Conservation (phyloP, 2,113 vertebrate genomes). For the Sinocyclocheilus anophthalmus region DNA sequence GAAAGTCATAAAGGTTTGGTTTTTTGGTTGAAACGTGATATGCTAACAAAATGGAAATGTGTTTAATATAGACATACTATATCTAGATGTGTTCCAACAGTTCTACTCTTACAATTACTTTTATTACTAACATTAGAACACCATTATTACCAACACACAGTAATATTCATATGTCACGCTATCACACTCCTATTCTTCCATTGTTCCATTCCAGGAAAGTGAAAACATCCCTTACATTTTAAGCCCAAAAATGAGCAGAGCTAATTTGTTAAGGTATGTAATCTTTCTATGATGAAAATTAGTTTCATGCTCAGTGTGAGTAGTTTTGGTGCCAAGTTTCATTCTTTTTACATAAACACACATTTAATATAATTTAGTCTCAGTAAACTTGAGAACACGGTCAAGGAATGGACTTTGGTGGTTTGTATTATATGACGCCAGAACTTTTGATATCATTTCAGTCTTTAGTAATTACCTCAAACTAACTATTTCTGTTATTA, state of each 20-base stretch:
- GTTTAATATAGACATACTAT: neutral
- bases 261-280: neutral
- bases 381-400: neutral
- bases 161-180: neutral
- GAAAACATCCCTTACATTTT: neutral
- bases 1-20: neutral
- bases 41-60: neutral
- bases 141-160: neutral
- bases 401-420: neutral
- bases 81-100: neutral
- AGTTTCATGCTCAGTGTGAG: neutral
- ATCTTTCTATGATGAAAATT: neutral
- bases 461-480: neutral
- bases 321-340: slow-evolving; percentile 3
- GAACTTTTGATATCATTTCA: neutral
- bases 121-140: neutral
- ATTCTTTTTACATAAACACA: neutral
- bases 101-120: neutral
- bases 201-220: neutral
- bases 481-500: neutral
- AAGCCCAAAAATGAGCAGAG: neutral
- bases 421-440: neutral
- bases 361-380: neutral
- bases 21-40: neutral
- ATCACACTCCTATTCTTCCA: slow-evolving; percentile 13